Base-by-base conservation (phyloP, 2,797 vertebrate species). In the Falco berigora region DNA sequence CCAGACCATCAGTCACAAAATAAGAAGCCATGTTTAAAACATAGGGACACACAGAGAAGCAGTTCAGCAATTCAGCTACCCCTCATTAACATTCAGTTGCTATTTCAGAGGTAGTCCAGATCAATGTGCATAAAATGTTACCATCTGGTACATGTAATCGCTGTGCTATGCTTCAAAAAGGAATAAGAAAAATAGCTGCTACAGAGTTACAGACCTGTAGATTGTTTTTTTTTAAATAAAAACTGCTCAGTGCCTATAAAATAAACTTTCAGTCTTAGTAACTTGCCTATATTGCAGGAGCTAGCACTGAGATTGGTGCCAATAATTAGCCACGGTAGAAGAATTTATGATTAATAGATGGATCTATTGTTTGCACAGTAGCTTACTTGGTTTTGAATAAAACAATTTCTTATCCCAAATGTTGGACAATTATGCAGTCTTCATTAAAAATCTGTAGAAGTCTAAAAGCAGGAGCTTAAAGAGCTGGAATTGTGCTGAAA, bases 71-170 rank as follows among this genome's bases (percentile, higher is more conserved):
- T 87, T 94, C 92, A 75, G 69, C 79, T 64, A 74, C 75, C 64
- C 76, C 68, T 94, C 72, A 86, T 96, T 96, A 95, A 77, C 75
- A 96, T 96, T 94, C 94, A 89, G 81, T 74, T 95, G 80, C 83
- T 93, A 84, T 94, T 93, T 92, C 95, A 91, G 81, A 94, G 89
- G 86, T 82, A 93, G 90, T 83, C 64, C 68, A 38, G 88, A 92
- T 93, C 94, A 96, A 83, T 80, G 88, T 88, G 93, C 90, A 64
- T 92, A 83, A 95, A 95, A 91, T 80, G 88, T 75, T 96, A 71
- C 95, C 94, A 96, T 95, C 93, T 96, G 95, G 86, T 92, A 92
- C 53, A 10, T 89, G 74, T 94, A 92, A 86, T 92, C 36, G 5
- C 63, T 93, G 42, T 55, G 64, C 75, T 89, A 2, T 62, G 30